Evolutionary conservation across 2,797 vertebrate species (phyloP).

Genomic region (Percopsis omiscomaycus): DNA sequence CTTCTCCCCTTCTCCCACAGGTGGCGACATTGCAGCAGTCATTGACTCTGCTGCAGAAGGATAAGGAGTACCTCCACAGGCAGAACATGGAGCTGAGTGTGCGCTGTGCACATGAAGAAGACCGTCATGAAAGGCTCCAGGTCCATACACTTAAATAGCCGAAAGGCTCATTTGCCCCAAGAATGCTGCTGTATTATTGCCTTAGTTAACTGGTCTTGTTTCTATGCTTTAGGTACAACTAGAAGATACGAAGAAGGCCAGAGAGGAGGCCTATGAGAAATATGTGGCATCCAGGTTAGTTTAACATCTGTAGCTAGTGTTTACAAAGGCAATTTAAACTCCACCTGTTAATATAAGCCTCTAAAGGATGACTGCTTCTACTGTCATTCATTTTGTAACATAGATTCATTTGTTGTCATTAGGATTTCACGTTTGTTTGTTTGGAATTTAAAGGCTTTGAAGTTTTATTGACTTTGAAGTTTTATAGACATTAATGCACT

Average conservation of each 20-base stretch:
- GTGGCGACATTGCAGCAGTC: constrained; percentile 86
- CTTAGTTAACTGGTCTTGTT: constrained; percentile 3
- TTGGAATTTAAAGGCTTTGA: too few species aligned
- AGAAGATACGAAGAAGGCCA: constrained; percentile 90
- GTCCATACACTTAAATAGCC: constrained; percentile 3
- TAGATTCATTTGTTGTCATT: too few species aligned
- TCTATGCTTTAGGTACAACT: constrained; percentile 80
- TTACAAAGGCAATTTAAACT: too few species aligned
- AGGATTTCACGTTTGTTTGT: too few species aligned
- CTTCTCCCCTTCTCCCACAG: constrained; percentile 66
- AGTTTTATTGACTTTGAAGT: too few species aligned
- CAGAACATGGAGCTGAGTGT: constrained; percentile 95
- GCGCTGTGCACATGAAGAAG: constrained; percentile 90
- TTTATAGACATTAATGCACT: too few species aligned
- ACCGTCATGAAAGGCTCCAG: constrained; percentile 91
- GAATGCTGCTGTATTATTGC: not conserved
- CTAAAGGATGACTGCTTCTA: too few species aligned
- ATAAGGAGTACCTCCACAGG: constrained; percentile 93
- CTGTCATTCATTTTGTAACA: too few species aligned
- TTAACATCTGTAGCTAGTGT: too few species aligned
- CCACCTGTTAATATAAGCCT: too few species aligned
- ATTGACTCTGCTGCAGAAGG: constrained; percentile 89
- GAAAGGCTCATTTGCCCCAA: not conserved
- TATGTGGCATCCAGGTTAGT: constrained; percentile 90
- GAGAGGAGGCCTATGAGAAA: constrained; percentile 96